These are phyloP conservation scores for Ceyx melanurus DNA, from an alignment of 2,113 vertebrate species.

Conservation along the genomic window DNA sequence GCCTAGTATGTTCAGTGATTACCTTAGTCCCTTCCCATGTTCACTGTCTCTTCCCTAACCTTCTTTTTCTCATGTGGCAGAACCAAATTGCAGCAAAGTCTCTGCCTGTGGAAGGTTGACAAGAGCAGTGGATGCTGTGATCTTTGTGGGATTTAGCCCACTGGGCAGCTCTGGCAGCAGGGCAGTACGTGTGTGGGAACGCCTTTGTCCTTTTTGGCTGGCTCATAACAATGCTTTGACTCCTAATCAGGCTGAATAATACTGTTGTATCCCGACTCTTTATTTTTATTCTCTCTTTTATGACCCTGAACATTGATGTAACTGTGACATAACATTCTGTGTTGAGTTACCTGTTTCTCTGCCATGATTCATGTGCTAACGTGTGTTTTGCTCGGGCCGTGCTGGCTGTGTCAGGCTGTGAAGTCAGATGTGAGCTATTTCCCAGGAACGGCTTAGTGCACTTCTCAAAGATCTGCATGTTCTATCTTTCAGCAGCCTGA, in stretches of 20 bases:
- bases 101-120: not conserved
- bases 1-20: not conserved
- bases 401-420: not conserved
- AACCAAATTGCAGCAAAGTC: not conserved
- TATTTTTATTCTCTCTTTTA: not conserved
- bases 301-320: not conserved
- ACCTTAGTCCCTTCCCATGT: not conserved
- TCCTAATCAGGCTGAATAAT: not conserved
- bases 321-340: not conserved
- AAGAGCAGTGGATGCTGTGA: not conserved
- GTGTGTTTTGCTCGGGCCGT: accelerated
- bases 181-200: not conserved
- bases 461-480: constrained; percentile 40
- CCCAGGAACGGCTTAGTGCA: not conserved
- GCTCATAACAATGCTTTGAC: not conserved
- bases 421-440: not conserved
- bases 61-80: not conserved
- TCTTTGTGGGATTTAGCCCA: not conserved
- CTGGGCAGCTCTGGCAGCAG: not conserved
- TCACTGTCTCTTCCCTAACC: not conserved
- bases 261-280: not conserved
- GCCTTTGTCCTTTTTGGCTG: not conserved
- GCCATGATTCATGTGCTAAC: not conserved
- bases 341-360: not conserved
- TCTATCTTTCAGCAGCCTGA: constrained; percentile 1